Conservation (phyloP, 2,113 vertebrate genomes). For the Chelonoidis abingdonii region DNA sequence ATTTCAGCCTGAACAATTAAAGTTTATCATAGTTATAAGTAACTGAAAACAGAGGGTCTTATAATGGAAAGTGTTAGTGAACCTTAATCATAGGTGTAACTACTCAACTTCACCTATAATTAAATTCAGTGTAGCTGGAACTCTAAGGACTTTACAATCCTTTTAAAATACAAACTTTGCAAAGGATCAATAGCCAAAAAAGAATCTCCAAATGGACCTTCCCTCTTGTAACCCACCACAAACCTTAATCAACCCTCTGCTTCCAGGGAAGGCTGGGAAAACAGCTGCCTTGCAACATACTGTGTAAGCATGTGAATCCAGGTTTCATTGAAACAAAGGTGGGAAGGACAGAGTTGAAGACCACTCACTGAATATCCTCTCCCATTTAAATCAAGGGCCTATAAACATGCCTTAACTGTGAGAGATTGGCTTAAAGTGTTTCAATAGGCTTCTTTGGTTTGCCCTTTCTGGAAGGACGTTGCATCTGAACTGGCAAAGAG, state of each 20-base stretch:
- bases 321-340: not conserved
- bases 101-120: not conserved
- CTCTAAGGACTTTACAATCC: not conserved
- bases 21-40: not conserved
- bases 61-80: not conserved
- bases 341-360: not conserved
- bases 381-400: not conserved
- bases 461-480: not conserved
- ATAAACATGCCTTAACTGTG: not conserved
- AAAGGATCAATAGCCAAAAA: not conserved
- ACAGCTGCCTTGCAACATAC: not conserved
- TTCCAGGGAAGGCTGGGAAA: not conserved
- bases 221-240: not conserved
- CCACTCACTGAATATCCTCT: not conserved
- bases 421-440: not conserved
- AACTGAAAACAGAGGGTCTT: not conserved
- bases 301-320: not conserved
- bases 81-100: not conserved
- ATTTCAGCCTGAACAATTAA: not conserved
- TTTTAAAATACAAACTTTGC: not conserved
- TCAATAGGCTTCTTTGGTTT: not conserved
- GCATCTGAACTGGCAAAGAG: conserved; percentile 16
- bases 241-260: not conserved
- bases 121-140: not conserved
- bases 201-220: not conserved